These are phyloP conservation scores for Petrolisthes manimaculis DNA, from an alignment of 2,888 invertebrate genomes.

Conservation along the genomic window DNA sequence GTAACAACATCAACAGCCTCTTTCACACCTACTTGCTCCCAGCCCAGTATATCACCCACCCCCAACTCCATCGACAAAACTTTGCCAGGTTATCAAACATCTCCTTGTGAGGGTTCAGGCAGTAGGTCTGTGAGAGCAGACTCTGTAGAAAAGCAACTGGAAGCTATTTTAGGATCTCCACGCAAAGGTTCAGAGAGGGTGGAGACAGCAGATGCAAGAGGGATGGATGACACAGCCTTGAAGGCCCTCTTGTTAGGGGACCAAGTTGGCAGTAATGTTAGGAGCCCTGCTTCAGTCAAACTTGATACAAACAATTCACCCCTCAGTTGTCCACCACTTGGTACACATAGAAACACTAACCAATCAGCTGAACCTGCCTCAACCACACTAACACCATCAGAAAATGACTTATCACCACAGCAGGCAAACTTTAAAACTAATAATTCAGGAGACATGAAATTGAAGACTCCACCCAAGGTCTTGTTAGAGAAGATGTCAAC, in stretches of 20 bases:
- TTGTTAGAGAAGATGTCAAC: conserved; percentile 44
- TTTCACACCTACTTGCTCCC: background rate
- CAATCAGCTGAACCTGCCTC: background rate
- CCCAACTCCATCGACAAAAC: background rate
- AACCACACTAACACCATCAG: background rate
- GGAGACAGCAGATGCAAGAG: conserved; percentile 29
- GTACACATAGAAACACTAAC: background rate
- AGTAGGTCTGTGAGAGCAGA: conserved; percentile 33
- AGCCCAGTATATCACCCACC: background rate
- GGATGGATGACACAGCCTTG: conserved; percentile 45
- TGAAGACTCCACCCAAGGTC: conserved; percentile 57
- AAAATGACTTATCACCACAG: background rate
- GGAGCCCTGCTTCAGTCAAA: conserved; percentile 11
- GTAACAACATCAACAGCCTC: background rate
- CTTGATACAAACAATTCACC: background rate
- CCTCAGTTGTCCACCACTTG: background rate
- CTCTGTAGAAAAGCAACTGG: conserved; percentile 53
- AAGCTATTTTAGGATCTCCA: conserved; percentile 58
- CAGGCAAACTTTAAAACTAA: background rate
- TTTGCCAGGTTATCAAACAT: background rate
- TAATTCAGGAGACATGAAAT: conserved; percentile 38
- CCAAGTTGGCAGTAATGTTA: conserved; percentile 11
- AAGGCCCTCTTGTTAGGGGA: conserved; percentile 45
- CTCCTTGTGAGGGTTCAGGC: background rate
- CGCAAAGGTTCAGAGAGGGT: conserved; percentile 48